phyloP scores from a whole-genome alignment of 2,888 invertebrate genomes.

The Eubasilissa splendida region DNA sequence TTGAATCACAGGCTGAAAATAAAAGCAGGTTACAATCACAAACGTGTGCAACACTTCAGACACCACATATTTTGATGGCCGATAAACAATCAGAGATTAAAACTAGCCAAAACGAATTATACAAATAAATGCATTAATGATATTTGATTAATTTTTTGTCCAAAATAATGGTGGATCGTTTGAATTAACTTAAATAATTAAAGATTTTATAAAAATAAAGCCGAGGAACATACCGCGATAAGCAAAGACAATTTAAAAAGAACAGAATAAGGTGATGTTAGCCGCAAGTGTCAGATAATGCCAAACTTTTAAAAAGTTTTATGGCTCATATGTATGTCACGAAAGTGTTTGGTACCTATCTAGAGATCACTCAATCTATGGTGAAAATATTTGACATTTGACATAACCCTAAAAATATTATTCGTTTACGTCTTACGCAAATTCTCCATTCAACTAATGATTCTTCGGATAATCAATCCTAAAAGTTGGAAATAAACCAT shows the following conservation, averaged over 20 bases:
- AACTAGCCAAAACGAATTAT: constrained; percentile 13
- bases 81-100: not conserved
- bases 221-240: constrained; percentile 49
- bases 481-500: not conserved
- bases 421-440: not conserved
- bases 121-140: constrained; percentile 10
- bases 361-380: not conserved
- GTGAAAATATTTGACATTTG: constrained; percentile 3
- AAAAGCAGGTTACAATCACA: constrained; percentile 33
- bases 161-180: constrained; percentile 34
- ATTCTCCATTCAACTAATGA: not conserved
- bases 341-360: not conserved
- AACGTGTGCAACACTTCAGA: constrained; percentile 38
- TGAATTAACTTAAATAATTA: constrained; percentile 31
- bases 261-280: constrained; percentile 34
- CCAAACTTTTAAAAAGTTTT: not conserved
- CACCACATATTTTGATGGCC: constrained; percentile 10
- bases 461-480: not conserved
- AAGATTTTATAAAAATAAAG: constrained; percentile 18
- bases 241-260: constrained; percentile 52
- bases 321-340: not conserved
- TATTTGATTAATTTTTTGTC: not conserved
- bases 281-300: constrained; percentile 27
- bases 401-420: constrained; percentile 15
- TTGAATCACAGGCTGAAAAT: constrained; percentile 54